These are phyloP conservation scores for Ecliptopera silaceata DNA, from an alignment of 2,888 invertebrate genomes.

Conservation along the genomic window DNA sequence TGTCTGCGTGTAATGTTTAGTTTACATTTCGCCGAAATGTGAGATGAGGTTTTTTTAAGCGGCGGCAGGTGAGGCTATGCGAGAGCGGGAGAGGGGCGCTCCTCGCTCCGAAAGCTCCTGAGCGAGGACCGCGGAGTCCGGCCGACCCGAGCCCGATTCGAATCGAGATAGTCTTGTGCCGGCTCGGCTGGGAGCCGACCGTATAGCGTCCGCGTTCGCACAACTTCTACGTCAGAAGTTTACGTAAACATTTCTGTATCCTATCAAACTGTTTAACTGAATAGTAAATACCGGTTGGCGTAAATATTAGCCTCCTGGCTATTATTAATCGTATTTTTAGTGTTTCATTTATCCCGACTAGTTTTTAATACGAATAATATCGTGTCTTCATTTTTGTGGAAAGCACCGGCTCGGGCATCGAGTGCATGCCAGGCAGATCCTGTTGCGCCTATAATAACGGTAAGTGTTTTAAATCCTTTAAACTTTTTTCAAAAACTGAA, in stretches of 20 bases:
- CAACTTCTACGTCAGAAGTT: conserved; percentile 68
- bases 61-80: conserved; percentile 70
- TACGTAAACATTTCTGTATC: conserved; percentile 61
- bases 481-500: neutral
- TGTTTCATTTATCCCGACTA: conserved; percentile 44
- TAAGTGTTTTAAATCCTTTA: conserved; percentile 58
- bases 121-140: conserved; percentile 49
- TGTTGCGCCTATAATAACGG: conserved; percentile 76
- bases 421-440: conserved; percentile 70
- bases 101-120: conserved; percentile 63
- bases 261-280: conserved; percentile 40
- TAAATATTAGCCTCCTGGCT: conserved; percentile 29
- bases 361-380: conserved; percentile 51
- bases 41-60: conserved; percentile 67
- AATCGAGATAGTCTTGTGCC: conserved; percentile 67
- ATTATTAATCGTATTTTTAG: conserved; percentile 35
- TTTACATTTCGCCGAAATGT: conserved; percentile 76
- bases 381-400: conserved; percentile 71
- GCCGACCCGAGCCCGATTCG: conserved; percentile 27
- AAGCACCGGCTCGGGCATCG: conserved; percentile 57
- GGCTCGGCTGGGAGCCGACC: conserved; percentile 62
- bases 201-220: conserved; percentile 46
- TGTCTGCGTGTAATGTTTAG: conserved; percentile 59
- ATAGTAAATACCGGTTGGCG: conserved; percentile 45
- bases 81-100: conserved; percentile 69